phyloP scores from a whole-genome alignment of 1,140 invertebrate species.

The Aphaenogaster rudis region DNA sequence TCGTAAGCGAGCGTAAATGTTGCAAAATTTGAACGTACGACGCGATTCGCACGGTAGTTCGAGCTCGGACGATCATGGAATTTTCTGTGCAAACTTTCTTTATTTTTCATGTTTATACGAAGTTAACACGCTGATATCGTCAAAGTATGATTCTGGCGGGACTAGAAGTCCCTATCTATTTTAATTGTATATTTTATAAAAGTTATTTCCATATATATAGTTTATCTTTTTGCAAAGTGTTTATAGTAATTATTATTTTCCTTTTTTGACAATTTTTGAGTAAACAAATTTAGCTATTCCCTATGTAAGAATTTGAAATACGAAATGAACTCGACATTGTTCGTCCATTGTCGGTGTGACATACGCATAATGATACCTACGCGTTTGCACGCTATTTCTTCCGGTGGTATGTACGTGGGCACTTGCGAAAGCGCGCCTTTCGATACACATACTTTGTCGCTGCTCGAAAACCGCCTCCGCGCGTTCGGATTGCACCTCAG shows the following conservation, averaged over 20 bases:
- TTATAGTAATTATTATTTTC: not conserved
- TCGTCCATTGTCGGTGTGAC: not conserved
- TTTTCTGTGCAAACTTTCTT: not conserved
- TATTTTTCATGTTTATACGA: not conserved
- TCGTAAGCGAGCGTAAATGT: not conserved
- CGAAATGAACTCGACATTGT: not conserved
- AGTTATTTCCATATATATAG: not conserved
- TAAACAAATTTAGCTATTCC: not conserved
- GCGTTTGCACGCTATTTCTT: constrained; percentile 6
- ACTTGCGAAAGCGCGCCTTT: constrained; percentile 52
- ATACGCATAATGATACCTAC: not conserved
- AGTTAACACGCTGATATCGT: not conserved
- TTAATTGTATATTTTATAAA: not conserved
- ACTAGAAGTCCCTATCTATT: not conserved
- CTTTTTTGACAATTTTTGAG: not conserved
- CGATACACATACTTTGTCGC: constrained; percentile 70
- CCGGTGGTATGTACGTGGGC: constrained; percentile 30
- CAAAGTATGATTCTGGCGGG: not conserved
- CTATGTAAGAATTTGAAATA: not conserved
- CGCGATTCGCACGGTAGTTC: not conserved
- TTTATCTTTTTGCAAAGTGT: not conserved
- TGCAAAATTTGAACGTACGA: constrained; percentile 27
- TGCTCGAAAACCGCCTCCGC: constrained; percentile 73
- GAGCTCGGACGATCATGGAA: not conserved
- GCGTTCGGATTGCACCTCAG: constrained; percentile 68